phyloP scores from a whole-genome alignment of 2,888 invertebrate genomes.

The Lathronympha strigana region DNA sequence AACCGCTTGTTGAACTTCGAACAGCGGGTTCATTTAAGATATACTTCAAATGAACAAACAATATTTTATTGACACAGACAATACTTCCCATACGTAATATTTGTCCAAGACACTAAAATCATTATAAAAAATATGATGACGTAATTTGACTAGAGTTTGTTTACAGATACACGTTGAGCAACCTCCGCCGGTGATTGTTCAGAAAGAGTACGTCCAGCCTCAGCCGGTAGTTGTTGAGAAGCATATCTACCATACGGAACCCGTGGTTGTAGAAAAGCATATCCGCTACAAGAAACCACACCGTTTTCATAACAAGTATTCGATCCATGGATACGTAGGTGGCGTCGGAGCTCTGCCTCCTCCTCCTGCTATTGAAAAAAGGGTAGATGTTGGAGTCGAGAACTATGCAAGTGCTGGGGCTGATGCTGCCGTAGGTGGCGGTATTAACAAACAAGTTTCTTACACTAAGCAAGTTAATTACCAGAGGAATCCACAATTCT shows the following conservation, averaged over 20 bases:
- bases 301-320: slow-evolving; percentile 66
- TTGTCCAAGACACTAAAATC: slow-evolving; percentile 19
- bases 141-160: slow-evolving; percentile 24
- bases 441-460: slow-evolving; percentile 54
- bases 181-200: slow-evolving; percentile 55
- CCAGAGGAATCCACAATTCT: slow-evolving; percentile 75
- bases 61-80: slow-evolving; percentile 9
- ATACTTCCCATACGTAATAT: slow-evolving; percentile 11
- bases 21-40: neutral
- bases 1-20: slow-evolving; percentile 11
- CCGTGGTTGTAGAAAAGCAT: slow-evolving; percentile 41
- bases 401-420: slow-evolving; percentile 52
- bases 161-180: slow-evolving; percentile 65
- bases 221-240: slow-evolving; percentile 62
- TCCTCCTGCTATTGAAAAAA: slow-evolving; percentile 60
- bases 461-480: slow-evolving; percentile 63
- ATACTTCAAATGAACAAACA: slow-evolving; percentile 22
- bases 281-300: slow-evolving; percentile 55
- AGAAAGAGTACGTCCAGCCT: slow-evolving; percentile 62
- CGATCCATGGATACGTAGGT: slow-evolving; percentile 66
- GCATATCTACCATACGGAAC: slow-evolving; percentile 59
- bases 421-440: slow-evolving; percentile 46
- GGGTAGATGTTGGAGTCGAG: slow-evolving; percentile 64
- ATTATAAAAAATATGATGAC: slow-evolving; percentile 15
- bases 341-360: slow-evolving; percentile 51